phyloP scores from a whole-genome alignment of 2,113 vertebrate genomes.

The Neotragus pygmaeus region DNA sequence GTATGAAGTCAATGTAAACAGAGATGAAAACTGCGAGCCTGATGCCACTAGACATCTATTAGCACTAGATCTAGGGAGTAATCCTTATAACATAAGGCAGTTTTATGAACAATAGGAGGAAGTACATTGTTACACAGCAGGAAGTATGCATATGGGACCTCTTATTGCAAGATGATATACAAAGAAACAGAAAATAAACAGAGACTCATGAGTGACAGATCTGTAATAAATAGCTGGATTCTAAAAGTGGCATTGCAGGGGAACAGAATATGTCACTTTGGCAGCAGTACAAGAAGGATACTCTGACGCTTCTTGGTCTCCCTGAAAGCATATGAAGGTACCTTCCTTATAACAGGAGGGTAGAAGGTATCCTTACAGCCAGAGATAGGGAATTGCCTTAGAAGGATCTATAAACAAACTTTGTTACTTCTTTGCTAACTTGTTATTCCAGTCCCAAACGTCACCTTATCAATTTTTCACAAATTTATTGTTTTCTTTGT shows the following conservation, averaged over 20 bases:
- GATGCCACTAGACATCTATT: neutral
- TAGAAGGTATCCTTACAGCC: neutral
- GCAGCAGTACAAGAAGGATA: neutral
- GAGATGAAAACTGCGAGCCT: neutral
- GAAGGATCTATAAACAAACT: neutral
- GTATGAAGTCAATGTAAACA: slow-evolving; percentile 13
- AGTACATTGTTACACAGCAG: neutral
- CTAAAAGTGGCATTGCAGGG: neutral
- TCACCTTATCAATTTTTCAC: neutral
- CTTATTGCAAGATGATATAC: neutral
- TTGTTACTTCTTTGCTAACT: neutral
- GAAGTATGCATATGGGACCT: neutral
- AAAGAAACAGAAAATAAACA: neutral
- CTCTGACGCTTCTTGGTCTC: neutral
- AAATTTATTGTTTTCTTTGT: neutral
- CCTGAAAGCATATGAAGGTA: neutral
- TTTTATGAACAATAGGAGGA: neutral
- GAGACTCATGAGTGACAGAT: neutral
- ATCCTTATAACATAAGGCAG: neutral
- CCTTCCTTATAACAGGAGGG: neutral
- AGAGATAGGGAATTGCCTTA: neutral
- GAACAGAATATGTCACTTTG: neutral
- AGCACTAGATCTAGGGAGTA: neutral
- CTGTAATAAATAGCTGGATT: neutral
- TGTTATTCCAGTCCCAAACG: neutral